Conservation (phyloP, 1,140 invertebrate genomes). For the Megathymus violae region DNA sequence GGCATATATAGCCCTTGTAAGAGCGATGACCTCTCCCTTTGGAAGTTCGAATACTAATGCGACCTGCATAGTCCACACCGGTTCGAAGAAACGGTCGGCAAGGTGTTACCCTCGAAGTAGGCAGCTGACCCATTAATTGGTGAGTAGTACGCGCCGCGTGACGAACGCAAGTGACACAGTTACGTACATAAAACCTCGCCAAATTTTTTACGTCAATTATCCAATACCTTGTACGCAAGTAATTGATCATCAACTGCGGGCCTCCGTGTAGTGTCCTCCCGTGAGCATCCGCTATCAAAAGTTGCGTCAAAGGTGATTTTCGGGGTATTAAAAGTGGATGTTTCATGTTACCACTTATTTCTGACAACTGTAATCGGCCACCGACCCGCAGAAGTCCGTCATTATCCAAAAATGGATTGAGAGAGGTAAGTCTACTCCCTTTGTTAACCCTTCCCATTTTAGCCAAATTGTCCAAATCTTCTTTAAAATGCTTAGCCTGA, state of each 20-base stretch:
- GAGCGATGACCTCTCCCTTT: slow-evolving; percentile 1
- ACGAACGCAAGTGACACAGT: background rate
- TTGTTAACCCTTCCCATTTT: slow-evolving; percentile 5
- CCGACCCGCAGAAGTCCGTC: slow-evolving; percentile 1
- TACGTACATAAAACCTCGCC: background rate
- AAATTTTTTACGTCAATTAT: background rate
- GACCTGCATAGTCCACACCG: background rate
- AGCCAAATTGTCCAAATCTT: slow-evolving; percentile 6
- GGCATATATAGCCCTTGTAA: background rate
- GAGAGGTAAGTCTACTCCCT: slow-evolving; percentile 13
- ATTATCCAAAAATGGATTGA: background rate
- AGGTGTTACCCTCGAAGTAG: background rate
- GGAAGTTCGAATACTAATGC: slow-evolving; percentile 1
- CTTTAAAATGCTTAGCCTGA: slow-evolving; percentile 4
- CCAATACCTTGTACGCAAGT: background rate
- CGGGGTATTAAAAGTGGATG: background rate
- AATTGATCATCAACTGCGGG: slow-evolving; percentile 1
- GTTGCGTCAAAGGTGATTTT: background rate
- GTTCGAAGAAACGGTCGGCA: background rate
- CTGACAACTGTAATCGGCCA: background rate
- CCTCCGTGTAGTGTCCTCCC: background rate
- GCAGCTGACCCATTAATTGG: background rate
- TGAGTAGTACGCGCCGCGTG: background rate
- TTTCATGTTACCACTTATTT: background rate
- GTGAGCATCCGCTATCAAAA: background rate